Conservation (phyloP, 2,888 invertebrate species). For the Erpobdella octoculata region DNA sequence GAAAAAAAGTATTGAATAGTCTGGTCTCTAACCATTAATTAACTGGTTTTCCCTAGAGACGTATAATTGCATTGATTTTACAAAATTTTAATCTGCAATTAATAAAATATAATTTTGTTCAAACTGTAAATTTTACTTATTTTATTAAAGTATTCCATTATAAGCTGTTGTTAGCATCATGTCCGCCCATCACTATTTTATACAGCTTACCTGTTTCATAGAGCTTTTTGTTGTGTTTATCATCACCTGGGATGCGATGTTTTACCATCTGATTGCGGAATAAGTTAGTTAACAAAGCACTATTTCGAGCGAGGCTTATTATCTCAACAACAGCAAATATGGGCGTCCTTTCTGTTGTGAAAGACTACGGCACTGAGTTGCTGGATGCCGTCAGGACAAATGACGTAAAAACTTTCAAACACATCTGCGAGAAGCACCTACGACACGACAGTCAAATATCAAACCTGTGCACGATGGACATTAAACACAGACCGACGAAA, state of each 20-base stretch:
- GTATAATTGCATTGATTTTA: too few species aligned
- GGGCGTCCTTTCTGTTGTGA: slow-evolving; percentile 21
- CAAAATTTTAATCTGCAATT: too few species aligned
- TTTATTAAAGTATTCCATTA: too few species aligned
- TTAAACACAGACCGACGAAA: slow-evolving; percentile 40
- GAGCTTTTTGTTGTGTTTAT: background rate
- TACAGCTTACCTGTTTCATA: background rate
- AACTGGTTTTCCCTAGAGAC: too few species aligned
- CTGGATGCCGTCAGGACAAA: slow-evolving; percentile 39
- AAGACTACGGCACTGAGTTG: slow-evolving; percentile 39
- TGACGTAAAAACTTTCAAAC: slow-evolving; percentile 35
- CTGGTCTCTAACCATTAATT: too few species aligned
- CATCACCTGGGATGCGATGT: background rate
- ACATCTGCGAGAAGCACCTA: slow-evolving; percentile 37
- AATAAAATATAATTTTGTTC: too few species aligned
- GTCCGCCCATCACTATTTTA: too few species aligned
- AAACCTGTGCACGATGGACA: slow-evolving; percentile 38
- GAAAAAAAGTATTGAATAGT: too few species aligned
- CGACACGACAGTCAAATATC: slow-evolving; percentile 36
- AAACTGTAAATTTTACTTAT: too few species aligned
- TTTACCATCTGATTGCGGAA: background rate
- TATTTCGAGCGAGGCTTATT: background rate
- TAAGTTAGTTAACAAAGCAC: background rate
- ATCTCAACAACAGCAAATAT: background rate
- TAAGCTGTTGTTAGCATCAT: too few species aligned